phyloP scores from a whole-genome alignment of 2,888 invertebrate species.

The Sthenelais limicola region DNA sequence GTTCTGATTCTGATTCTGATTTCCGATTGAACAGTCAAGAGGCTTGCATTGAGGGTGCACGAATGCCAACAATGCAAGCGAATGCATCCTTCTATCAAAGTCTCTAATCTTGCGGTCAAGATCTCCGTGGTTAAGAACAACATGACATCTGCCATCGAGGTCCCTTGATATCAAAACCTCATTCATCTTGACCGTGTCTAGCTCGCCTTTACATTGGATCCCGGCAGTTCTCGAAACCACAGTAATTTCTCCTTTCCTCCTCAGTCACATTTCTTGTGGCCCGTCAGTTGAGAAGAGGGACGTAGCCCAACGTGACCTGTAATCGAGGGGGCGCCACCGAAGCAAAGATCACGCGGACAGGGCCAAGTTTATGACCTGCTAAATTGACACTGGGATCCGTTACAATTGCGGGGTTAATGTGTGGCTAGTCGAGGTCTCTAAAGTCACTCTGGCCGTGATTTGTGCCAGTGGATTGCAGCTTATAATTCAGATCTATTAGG shows the following conservation, averaged over 20 bases:
- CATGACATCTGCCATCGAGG: no score
- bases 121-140: no score
- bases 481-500: constrained; percentile 4
- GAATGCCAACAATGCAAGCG: no score
- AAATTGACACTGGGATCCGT: constrained; percentile 17
- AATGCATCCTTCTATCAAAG: no score
- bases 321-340: constrained; percentile 25
- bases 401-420: constrained; percentile 30
- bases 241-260: no score
- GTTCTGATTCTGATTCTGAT: no score
- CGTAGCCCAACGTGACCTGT: constrained; percentile 22
- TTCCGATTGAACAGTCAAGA: no score
- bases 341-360: not conserved
- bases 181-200: constrained; percentile 33
- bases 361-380: constrained; percentile 23
- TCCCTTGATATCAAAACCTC: constrained; percentile 19
- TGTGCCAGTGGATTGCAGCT: not conserved
- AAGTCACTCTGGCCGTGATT: constrained; percentile 9
- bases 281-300: constrained; percentile 30
- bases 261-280: constrained; percentile 36
- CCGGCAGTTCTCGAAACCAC: no score
- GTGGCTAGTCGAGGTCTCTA: constrained; percentile 17
- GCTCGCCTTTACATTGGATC: no score
- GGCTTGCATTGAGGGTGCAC: no score
- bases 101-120: no score